Conservation (phyloP, 2,113 vertebrate species). For the Plecotus auritus region DNA sequence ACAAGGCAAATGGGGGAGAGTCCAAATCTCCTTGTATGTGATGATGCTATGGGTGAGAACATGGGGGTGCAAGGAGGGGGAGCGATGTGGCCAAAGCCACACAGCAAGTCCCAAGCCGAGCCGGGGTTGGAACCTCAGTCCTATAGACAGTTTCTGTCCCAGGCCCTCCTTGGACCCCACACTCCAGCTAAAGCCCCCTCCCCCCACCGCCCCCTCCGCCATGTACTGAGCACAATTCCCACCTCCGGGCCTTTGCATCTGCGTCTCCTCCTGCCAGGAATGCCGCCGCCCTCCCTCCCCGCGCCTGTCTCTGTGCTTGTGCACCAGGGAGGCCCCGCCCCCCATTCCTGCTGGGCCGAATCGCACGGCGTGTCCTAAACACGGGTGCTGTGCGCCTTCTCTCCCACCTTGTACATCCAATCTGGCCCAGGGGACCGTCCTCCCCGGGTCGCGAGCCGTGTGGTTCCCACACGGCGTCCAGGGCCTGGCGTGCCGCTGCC, state of each 20-base stretch:
- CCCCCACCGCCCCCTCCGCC: too few species aligned
- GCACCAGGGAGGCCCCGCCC: accelerated
- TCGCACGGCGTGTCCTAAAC: neutral
- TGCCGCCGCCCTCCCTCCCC: neutral
- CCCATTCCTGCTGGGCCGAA: neutral
- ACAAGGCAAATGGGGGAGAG: accelerated
- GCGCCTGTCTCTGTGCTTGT: neutral
- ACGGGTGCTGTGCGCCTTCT: neutral
- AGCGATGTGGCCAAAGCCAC: neutral
- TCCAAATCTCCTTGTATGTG: too few species aligned
- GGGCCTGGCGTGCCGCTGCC: accelerated
- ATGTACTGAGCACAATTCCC: accelerated
- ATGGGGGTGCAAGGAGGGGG: neutral
- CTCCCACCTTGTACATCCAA: neutral
- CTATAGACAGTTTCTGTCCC: neutral
- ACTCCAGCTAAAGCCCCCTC: neutral
- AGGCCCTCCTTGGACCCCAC: neutral
- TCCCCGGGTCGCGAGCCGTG: neutral
- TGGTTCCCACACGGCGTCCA: neutral
- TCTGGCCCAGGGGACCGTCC: neutral
- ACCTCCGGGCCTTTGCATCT: neutral
- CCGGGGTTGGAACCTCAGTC: neutral
- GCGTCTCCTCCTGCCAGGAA: neutral
- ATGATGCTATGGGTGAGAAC: neutral
- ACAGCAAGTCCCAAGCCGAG: neutral